Evolutionary conservation across 2,888 invertebrate species (phyloP).

Genomic region (Lithosia quadra): DNA sequence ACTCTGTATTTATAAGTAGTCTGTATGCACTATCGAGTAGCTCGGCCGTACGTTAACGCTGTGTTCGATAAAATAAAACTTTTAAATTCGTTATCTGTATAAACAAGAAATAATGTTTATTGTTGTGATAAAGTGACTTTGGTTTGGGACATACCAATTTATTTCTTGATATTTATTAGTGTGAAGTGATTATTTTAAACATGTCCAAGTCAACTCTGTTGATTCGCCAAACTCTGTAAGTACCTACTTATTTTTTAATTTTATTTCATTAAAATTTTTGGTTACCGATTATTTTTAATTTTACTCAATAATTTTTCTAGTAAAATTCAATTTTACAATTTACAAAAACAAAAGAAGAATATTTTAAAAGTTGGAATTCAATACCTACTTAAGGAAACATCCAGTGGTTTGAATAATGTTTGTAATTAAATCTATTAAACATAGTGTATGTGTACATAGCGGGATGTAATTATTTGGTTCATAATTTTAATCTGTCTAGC

Average conservation of each 20-base stretch:
- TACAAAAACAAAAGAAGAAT: not conserved
- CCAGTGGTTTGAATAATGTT: too few species aligned
- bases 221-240: conserved; percentile 68
- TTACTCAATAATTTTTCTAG: not conserved
- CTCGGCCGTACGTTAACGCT: conserved; percentile 53
- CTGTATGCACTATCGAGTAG: conserved; percentile 66
- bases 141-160: conserved; percentile 28
- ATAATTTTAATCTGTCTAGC: too few species aligned
- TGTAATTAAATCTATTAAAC: too few species aligned
- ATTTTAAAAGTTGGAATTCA: not conserved
- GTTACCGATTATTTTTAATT: conserved; percentile 20
- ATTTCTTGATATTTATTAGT: conserved; percentile 34
- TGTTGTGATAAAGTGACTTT: conserved; percentile 49
- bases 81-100: conserved; percentile 32
- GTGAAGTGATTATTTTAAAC: conserved; percentile 39
- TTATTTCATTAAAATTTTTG: not conserved
- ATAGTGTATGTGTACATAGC: too few species aligned
- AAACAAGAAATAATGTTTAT: conserved; percentile 33
- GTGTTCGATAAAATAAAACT: conserved; percentile 38
- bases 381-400: too few species aligned
- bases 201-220: conserved; percentile 65
- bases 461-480: too few species aligned
- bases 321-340: not conserved
- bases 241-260: conserved; percentile 34
- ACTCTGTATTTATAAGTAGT: conserved; percentile 41